Base-by-base conservation (phyloP, 2,888 invertebrate genomes). In the Bombyx huttoni region DNA sequence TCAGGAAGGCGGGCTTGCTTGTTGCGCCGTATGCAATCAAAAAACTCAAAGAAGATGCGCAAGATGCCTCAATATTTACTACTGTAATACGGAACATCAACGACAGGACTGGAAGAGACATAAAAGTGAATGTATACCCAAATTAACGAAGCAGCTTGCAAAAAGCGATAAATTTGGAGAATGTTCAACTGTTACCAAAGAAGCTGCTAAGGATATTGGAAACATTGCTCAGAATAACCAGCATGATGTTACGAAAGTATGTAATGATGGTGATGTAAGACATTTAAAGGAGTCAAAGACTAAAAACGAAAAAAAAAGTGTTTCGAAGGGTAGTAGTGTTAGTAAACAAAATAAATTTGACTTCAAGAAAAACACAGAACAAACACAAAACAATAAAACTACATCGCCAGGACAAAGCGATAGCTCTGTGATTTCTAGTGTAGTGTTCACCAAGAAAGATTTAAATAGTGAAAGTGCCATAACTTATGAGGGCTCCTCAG, bases 71-170 rank as follows among this genome's bases (percentile, higher is more conserved):
- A 81, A 79, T 55, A 89, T 91, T 51, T 93, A 92, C 78, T 96
- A 96, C 78, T 96, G 96, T 81, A 93, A 92, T 55, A 93, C 91
- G 62, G 92, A 92, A 58, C 96, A 96, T 75, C 96, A 96, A 79
- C 91, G 91, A 58, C 86, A 91, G 65, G 94, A 96, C 73, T 96
- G 95, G 95, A 92, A 91, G 70, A 89, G 86, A 60, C 96, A 96
- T 71, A 94, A 92, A 84, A 80, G 78, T 61, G 85, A 89, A 63
- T 93, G 93, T 73, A 77, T 79, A 51, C 77, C 78, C 46, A 84
- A 87, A 65, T 69, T 86, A 68, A 75, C 81, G 58, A 80, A 78
- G 67, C 74, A 71, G 62, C 72, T 57, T 58, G 58, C 71, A 54
- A 76, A 74, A 66, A 75, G 64, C 55, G 68, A 73, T 63, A 75